Base-by-base conservation (phyloP, 2,888 invertebrate genomes). In the Platerodrilus igneus region DNA sequence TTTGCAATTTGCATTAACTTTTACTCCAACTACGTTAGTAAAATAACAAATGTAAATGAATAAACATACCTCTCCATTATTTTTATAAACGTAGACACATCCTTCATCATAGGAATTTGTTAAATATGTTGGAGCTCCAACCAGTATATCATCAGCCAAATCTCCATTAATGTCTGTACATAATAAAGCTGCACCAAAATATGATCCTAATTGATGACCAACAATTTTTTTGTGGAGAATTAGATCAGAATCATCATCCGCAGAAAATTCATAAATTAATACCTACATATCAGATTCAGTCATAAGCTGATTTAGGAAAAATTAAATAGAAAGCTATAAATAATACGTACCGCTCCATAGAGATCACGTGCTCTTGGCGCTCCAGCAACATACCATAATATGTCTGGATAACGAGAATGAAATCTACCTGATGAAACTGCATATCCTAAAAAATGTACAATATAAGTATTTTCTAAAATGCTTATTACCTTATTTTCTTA, bases 121-220 rank as follows among this genome's bases (percentile, higher is more conserved):
- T 9, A 42, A 42, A 27, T 53, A 56, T 28, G 53, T 57, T 1
- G 84, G 83, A 1, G 83, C 81, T 0, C 80, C 79, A 3, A 84
- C 72, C 7, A 82, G 64, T 5, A 83, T 62, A 53, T 83, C 84
- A 40, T 77, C 74, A 6, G 68, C 67, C 0, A 70, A 72, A 55
- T 83, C 82, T 2, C 69, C 70, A 55, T 80, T 79, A 4, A 83
- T 57, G 59, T 83, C 81, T 26, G 76, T 75, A 4, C 76, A 73
- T n/a, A 77, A 62, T 5, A 84, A 53, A 2, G 77, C 60, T 14
- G 76, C 74, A 0, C 83, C 83, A 55, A 81, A 84, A 58, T 79
- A 82, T 52, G 79, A 78, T 0, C 82, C 82, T 35, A 76, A 63
- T 49, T 76, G 72, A 6, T 62, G 54, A 0, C 46, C 78, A n/a